Evolutionary conservation across 2,888 invertebrate species (phyloP).

Genomic region (Ochropleura leucogaster): DNA sequence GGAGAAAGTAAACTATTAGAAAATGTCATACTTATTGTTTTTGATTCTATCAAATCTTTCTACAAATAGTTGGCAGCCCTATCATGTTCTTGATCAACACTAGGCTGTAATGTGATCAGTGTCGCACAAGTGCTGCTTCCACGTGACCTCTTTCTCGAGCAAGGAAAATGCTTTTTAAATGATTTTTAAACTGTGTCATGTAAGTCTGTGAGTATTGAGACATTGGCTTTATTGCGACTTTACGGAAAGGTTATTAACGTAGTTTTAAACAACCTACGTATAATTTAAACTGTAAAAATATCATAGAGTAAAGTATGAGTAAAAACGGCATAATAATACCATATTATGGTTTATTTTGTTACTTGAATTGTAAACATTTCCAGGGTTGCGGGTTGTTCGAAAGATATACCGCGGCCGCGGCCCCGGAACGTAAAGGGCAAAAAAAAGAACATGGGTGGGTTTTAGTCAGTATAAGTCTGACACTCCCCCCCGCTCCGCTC

Average conservation of each 20-base stretch:
- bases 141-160: conserved; percentile 1
- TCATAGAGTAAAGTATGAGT: neutral
- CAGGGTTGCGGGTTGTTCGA: too few relatives aligned
- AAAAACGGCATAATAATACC: neutral
- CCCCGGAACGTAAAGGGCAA: too few relatives aligned
- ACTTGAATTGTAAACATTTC: too few relatives aligned
- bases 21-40: neutral
- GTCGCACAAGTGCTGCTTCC: conserved; percentile 1
- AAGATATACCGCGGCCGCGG: too few relatives aligned
- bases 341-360: neutral
- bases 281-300: neutral
- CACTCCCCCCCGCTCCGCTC: too few relatives aligned
- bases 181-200: neutral
- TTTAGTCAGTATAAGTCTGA: too few relatives aligned
- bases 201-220: neutral
- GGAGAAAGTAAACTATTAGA: neutral
- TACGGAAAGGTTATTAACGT: neutral
- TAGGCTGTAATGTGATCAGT: conserved; percentile 36
- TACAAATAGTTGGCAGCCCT: conserved; percentile 19
- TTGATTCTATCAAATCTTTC: neutral
- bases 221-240: neutral
- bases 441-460: too few relatives aligned
- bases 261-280: neutral
- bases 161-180: conserved; percentile 13
- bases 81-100: conserved; percentile 29